These are phyloP conservation scores for Ascaphus truei DNA, from an alignment of 2,113 vertebrate species.

Conservation along the genomic window DNA sequence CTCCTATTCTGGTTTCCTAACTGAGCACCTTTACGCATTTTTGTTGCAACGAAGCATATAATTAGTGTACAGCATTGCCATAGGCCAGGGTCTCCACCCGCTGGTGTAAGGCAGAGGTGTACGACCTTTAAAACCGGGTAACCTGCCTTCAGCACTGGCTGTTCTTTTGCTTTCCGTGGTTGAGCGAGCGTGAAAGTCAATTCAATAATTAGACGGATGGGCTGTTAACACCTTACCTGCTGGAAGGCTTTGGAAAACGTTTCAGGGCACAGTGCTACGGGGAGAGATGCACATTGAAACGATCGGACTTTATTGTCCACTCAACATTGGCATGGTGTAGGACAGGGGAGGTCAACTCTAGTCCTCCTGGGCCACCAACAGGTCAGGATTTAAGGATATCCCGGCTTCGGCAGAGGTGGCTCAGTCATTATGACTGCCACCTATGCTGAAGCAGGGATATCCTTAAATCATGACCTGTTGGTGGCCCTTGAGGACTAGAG, in stretches of 20 bases:
- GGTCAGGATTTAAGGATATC: too few relatives aligned
- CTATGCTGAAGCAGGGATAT: too few relatives aligned
- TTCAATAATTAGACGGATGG: neutral
- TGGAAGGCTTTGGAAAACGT: neutral
- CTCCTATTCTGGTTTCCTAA: neutral
- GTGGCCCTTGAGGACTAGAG: too few relatives aligned
- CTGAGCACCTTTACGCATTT: neutral
- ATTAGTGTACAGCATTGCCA: neutral
- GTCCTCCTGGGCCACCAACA: too few relatives aligned
- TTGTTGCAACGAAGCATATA: neutral
- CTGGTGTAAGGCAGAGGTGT: neutral
- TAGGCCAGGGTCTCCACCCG: neutral
- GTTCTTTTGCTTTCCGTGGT: neutral
- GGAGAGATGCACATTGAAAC: too few relatives aligned
- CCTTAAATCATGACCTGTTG: too few relatives aligned
- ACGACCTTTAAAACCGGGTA: neutral
- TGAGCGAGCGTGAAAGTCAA: neutral
- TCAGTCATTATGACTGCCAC: too few relatives aligned
- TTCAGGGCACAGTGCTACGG: too few relatives aligned
- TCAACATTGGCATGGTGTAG: too few relatives aligned
- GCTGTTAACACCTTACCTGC: neutral
- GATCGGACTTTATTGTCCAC: too few relatives aligned
- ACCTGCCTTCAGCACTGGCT: neutral
- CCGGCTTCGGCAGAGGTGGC: too few relatives aligned
- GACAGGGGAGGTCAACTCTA: too few relatives aligned